These are phyloP conservation scores for Balaenoptera acutorostrata DNA, from an alignment of 2,113 vertebrate species.

Conservation along the genomic window DNA sequence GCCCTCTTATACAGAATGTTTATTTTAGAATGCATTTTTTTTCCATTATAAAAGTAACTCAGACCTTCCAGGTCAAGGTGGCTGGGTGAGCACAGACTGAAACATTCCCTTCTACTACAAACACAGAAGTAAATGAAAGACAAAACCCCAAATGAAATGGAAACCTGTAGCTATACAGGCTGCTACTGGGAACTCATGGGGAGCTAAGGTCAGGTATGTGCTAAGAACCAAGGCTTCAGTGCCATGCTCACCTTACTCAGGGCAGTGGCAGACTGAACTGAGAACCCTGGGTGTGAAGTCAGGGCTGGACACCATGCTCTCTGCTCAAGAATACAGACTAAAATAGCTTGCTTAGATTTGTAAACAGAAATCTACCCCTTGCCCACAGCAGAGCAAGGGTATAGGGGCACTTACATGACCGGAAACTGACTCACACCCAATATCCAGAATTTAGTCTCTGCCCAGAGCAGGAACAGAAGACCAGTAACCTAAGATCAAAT, in stretches of 20 bases:
- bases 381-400: neutral
- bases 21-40: neutral
- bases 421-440: neutral
- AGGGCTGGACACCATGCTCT: neutral
- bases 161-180: neutral
- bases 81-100: neutral
- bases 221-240: too few relatives aligned
- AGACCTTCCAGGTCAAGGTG: neutral
- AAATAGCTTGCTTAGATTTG: neutral
- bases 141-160: neutral
- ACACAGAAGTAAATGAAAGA: neutral
- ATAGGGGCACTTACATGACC: neutral
- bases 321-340: neutral
- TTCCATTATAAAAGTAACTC: conserved; percentile 5
- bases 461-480: neutral
- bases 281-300: neutral
- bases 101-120: neutral
- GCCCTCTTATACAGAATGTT: neutral
- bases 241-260: too few relatives aligned
- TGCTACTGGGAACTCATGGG: neutral
- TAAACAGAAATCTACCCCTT: neutral
- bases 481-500: neutral
- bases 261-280: neutral
- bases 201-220: neutral
- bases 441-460: neutral